These are phyloP conservation scores for Papilio gigon DNA, from an alignment of 2,888 invertebrate species.

Conservation along the genomic window DNA sequence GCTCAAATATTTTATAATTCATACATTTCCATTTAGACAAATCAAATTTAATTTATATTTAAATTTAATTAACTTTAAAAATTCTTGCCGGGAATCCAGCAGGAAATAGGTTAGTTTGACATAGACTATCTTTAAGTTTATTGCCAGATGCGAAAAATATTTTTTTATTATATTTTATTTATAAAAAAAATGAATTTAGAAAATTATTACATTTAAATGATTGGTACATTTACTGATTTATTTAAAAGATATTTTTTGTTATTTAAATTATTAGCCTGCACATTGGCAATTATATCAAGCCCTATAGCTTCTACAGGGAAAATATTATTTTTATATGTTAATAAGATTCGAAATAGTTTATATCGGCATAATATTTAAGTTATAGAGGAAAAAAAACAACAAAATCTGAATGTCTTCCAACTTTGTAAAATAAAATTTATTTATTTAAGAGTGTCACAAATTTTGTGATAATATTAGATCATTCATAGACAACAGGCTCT, in stretches of 20 bases:
- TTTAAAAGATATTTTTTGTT: conserved; percentile 17
- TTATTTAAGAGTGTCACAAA: conserved; percentile 50
- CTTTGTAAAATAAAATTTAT: conserved; percentile 53
- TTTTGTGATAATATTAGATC: conserved; percentile 35
- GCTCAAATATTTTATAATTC: conserved; percentile 27
- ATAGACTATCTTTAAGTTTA: conserved; percentile 26
- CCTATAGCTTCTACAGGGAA: conserved; percentile 46
- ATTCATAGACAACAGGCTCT: no score
- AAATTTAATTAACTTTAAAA: conserved; percentile 10
- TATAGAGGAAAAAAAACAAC: conserved; percentile 54
- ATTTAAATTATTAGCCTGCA: conserved; percentile 13
- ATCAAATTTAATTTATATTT: conserved; percentile 18
- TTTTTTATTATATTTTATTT: conserved; percentile 35
- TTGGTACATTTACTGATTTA: not conserved
- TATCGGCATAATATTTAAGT: conserved; percentile 56
- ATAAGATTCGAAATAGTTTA: conserved; percentile 47
- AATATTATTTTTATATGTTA: conserved; percentile 58
- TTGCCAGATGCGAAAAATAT: conserved; percentile 42
- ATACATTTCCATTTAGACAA: not conserved
- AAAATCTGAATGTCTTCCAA: conserved; percentile 73
- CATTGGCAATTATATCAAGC: conserved; percentile 30
- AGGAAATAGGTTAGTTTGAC: conserved; percentile 40
- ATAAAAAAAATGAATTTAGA: conserved; percentile 32
- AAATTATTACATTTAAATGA: not conserved
- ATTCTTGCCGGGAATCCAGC: conserved; percentile 39